Base-by-base conservation (phyloP, 2,797 vertebrate genomes). In the Otus scops region DNA sequence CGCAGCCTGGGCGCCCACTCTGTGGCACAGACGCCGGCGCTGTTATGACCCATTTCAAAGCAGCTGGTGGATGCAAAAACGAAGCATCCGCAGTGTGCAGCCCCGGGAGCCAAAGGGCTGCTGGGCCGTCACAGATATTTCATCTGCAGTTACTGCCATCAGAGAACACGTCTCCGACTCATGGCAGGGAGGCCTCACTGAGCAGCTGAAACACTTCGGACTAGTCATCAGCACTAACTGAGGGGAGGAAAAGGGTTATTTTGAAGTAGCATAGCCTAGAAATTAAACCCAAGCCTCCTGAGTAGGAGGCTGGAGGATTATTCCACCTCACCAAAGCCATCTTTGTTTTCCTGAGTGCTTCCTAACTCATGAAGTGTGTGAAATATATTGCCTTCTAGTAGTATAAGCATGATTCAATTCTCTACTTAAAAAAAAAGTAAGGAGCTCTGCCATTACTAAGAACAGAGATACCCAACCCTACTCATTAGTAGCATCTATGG, bases 401-500 rank as follows among this genome's bases (percentile, higher is more conserved):
- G 38, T 56, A 15, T 3, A 82, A 75, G 9, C 18, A 70, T 19
- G 6, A 78, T 53, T 43, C 27, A 27, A 3, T 67, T 61, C 11
- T 34, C 30, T 22, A 34, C 5, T 27, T 10, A 63, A 67, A 61
- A 26, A 56, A 71, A n/a, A 32, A n/a, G 6, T 5, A 38, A 54
- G 38, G 4, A 69, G 4, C 15, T 70, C 60, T 74, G 7, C 16
- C 13, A 11, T 41, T 75, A 43, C 45, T 57, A n/a, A 80, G 48
- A 74, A 48, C 10, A 59, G 18, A 70, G 24, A 38, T 16, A 92
- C 20, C 4, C n/a, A 81, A 68, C 9, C 23, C n/a, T 45, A 56
- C 7, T 86, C 48, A 64, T 8, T 36, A 32, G 16, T 22, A 28
- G 9, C 8, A 43, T 8, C 5, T 38, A 36, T 0, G 0, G 2